phyloP scores from a whole-genome alignment of 1,140 invertebrate species.

The Chionoecetes opilio region DNA sequence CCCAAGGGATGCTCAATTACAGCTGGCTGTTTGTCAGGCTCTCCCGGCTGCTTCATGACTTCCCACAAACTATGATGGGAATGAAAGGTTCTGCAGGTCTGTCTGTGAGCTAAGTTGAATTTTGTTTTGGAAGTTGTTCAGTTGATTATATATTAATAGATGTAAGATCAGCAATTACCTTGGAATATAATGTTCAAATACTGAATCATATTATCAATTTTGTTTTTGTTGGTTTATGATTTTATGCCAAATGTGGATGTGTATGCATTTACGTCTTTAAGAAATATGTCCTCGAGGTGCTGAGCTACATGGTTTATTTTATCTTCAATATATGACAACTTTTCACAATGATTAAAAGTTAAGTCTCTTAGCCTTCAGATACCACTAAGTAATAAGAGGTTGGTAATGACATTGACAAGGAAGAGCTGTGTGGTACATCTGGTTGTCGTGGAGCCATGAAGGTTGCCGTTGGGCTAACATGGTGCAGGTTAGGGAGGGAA shows the following conservation, averaged over 20 bases:
- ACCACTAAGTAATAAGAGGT: no score
- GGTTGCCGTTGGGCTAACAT: conserved; percentile 58
- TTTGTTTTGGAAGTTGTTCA: background rate
- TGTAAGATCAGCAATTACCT: background rate
- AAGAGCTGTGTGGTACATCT: background rate
- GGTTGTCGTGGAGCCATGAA: conserved; percentile 44
- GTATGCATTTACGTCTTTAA: background rate
- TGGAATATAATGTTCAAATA: background rate
- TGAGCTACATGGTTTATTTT: no score
- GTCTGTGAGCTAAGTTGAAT: background rate
- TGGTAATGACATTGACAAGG: background rate
- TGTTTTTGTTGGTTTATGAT: no score
- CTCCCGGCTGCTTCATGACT: conserved; percentile 49
- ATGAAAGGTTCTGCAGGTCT: background rate
- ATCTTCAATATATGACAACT: no score
- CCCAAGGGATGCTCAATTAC: conserved; percentile 71
- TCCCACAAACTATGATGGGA: background rate
- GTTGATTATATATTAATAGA: background rate
- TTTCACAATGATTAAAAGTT: background rate
- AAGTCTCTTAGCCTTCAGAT: no score
- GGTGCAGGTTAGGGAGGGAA: conserved; percentile 61
- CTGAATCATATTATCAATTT: background rate
- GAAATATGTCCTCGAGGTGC: background rate
- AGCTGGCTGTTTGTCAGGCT: conserved; percentile 70
- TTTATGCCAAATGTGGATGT: no score